phyloP scores from a whole-genome alignment of 2,113 vertebrate genomes.

The Regulus satrapa region DNA sequence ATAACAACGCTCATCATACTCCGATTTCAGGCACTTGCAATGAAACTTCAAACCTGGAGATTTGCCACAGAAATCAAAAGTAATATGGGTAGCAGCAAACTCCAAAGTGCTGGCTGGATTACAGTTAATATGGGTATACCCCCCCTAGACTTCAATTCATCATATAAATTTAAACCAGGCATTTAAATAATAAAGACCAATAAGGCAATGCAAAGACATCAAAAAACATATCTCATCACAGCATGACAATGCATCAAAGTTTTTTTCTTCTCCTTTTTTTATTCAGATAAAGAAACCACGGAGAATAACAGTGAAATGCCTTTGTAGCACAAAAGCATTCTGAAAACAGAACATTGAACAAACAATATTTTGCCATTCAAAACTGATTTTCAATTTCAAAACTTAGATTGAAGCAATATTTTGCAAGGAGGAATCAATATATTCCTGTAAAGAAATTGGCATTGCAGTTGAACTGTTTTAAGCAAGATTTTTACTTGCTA shows the following conservation, averaged over 20 bases:
- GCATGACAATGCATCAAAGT: slow-evolving; percentile 69
- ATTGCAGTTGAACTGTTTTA: neutral
- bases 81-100: slow-evolving; percentile 66
- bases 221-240: slow-evolving; percentile 69
- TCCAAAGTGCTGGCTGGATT: slow-evolving; percentile 64
- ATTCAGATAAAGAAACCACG: slow-evolving; percentile 63
- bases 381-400: slow-evolving; percentile 20
- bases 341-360: slow-evolving; percentile 44
- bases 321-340: slow-evolving; percentile 45
- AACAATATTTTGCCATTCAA: slow-evolving; percentile 28
- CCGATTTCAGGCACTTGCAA: slow-evolving; percentile 72
- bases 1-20: slow-evolving; percentile 75
- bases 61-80: slow-evolving; percentile 77
- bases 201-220: slow-evolving; percentile 67
- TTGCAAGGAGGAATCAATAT: neutral
- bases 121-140: slow-evolving; percentile 50
- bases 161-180: slow-evolving; percentile 73
- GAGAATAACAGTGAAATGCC: slow-evolving; percentile 3
- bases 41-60: slow-evolving; percentile 77
- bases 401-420: neutral
- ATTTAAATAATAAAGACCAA: slow-evolving; percentile 77
- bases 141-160: slow-evolving; percentile 57
- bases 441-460: neutral
- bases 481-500: neutral
- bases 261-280: slow-evolving; percentile 15